phyloP scores from a whole-genome alignment of 2,888 invertebrate species.

The Epirrita christyi region DNA sequence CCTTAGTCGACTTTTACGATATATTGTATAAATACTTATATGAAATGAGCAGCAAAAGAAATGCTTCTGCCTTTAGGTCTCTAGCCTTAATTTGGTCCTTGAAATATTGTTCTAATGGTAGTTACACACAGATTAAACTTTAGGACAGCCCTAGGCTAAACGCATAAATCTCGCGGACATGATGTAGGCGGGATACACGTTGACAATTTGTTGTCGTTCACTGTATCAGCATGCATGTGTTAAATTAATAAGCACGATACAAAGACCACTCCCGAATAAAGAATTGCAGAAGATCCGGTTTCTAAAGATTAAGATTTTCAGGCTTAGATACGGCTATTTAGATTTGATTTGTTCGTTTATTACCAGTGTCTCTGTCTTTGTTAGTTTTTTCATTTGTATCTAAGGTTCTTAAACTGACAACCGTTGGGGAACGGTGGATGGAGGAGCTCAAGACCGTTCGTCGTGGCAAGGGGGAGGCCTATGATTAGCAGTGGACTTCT shows the following conservation, averaged over 20 bases:
- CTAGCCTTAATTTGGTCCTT: background rate
- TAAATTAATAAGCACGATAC: slow-evolving; percentile 35
- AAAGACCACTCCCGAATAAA: slow-evolving; percentile 12
- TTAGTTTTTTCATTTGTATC: no score
- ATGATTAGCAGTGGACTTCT: no score
- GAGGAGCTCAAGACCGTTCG: no score
- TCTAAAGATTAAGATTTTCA: slow-evolving; percentile 20
- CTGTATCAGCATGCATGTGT: slow-evolving; percentile 40
- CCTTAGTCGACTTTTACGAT: no score
- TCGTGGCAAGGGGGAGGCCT: no score
- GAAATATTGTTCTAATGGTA: background rate
- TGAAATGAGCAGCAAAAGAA: background rate
- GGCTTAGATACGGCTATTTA: no score
- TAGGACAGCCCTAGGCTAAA: slow-evolving; percentile 44
- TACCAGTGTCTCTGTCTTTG: no score
- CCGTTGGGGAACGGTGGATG: no score
- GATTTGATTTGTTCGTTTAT: no score
- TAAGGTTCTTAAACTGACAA: no score
- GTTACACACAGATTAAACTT: background rate
- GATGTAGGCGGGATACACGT: slow-evolving; percentile 78
- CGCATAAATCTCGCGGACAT: slow-evolving; percentile 77
- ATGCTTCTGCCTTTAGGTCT: background rate
- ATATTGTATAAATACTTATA: no score
- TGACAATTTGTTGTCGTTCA: slow-evolving; percentile 71
- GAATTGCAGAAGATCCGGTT: slow-evolving; percentile 20